phyloP scores from a whole-genome alignment of 1,140 invertebrate genomes.

The Caerostris extrusa region DNA sequence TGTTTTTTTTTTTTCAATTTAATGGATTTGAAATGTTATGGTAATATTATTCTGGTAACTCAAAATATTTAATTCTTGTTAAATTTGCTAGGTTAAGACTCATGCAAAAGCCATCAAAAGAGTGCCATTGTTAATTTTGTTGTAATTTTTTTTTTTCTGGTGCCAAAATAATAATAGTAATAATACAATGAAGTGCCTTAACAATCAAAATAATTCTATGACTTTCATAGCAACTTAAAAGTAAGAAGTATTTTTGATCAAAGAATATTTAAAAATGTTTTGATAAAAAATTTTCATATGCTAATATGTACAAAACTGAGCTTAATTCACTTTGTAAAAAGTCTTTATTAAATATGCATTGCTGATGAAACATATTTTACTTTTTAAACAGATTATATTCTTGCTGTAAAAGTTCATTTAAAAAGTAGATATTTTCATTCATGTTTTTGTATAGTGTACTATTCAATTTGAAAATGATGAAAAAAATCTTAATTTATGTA shows the following conservation, averaged over 20 bases:
- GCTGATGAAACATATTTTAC: background rate
- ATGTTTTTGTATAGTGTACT: no score
- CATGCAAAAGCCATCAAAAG: background rate
- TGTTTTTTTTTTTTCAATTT: no score
- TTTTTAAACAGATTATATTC: background rate
- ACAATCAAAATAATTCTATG: background rate
- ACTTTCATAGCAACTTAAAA: background rate
- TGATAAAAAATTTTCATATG: background rate
- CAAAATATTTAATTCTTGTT: background rate
- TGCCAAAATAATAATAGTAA: background rate
- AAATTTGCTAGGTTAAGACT: background rate
- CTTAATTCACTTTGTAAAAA: background rate
- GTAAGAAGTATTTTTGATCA: background rate
- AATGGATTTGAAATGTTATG: no score
- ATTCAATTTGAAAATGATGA: background rate
- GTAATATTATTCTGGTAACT: no score
- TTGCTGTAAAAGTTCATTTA: background rate
- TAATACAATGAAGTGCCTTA: constrained; percentile 8
- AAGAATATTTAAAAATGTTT: background rate
- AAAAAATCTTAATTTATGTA: background rate
- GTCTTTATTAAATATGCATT: background rate
- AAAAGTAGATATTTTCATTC: no score
- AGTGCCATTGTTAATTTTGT: background rate
- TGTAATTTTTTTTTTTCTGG: background rate
- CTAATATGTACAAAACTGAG: background rate